Conservation (phyloP, 2,888 invertebrate species). For the Adineta ricciae region DNA sequence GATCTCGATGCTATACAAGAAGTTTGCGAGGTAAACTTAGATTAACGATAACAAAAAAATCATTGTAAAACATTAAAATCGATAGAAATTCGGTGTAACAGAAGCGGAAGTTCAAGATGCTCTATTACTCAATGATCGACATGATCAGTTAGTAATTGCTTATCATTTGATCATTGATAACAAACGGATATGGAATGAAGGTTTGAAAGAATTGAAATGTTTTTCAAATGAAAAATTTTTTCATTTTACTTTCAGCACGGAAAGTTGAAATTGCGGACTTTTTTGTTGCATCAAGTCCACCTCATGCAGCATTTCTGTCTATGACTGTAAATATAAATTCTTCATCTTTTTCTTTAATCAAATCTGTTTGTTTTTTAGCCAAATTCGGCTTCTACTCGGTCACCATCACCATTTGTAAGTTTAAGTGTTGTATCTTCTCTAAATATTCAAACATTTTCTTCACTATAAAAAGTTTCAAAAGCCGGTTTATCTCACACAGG, state of each 20-base stretch:
- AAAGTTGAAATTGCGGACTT: constrained; percentile 31
- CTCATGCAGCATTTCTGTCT: constrained; percentile 28
- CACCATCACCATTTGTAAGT: constrained; percentile 2
- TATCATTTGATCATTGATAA: constrained; percentile 33
- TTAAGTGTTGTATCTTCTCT: background rate
- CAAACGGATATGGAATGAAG: constrained; percentile 12
- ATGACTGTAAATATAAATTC: constrained; percentile 21
- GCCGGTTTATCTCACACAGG: background rate
- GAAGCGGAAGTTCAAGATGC: too few relatives aligned
- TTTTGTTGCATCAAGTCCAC: constrained; percentile 29
- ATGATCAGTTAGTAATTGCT: constrained; percentile 32
- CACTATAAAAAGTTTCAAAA: background rate
- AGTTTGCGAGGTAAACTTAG: constrained; percentile 22
- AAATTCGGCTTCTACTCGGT: background rate
- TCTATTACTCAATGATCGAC: constrained; percentile 14
- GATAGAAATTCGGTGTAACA: background rate
- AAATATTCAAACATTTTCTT: background rate
- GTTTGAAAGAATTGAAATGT: background rate
- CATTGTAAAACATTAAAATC: too few relatives aligned
- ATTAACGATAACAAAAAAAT: too few relatives aligned
- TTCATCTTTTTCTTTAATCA: too few relatives aligned
- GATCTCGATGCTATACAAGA: constrained; percentile 30
- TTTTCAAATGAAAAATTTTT: background rate
- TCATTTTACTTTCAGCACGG: constrained; percentile 2
- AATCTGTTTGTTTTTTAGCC: background rate